Evolutionary conservation across 2,888 invertebrate species (phyloP).

Genomic region (Allacma fusca): DNA sequence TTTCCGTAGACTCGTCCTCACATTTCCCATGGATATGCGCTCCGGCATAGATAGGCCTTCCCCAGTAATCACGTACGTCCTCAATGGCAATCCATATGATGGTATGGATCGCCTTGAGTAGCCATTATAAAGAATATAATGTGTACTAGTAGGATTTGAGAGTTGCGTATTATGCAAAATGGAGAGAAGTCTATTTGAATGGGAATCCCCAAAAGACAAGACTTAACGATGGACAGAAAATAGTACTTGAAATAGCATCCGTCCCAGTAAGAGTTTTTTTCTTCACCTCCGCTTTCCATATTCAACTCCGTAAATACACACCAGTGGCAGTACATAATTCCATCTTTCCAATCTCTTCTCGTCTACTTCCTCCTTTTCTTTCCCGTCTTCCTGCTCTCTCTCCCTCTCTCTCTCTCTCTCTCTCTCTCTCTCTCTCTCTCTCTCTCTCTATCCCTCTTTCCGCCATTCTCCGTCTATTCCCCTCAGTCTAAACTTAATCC

Average conservation of each 20-base stretch:
- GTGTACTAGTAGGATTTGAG: not conserved
- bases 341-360: slow-evolving; percentile 28
- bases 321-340: slow-evolving; percentile 1
- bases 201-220: not conserved
- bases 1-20: too few species aligned
- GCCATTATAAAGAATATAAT: not conserved
- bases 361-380: slow-evolving; percentile 3
- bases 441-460: not conserved
- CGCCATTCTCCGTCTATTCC: slow-evolving; percentile 5
- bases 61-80: too few species aligned
- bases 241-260: not conserved
- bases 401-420: not conserved
- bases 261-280: not conserved
- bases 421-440: not conserved
- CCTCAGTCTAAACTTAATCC: slow-evolving; percentile 28
- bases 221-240: not conserved
- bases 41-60: too few species aligned
- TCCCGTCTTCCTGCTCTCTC: slow-evolving; percentile 1
- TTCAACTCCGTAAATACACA: not conserved
- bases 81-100: too few species aligned
- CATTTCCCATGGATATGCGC: too few species aligned
- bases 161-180: not conserved
- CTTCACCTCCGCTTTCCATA: not conserved
- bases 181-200: not conserved
- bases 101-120: too few species aligned